A percentile compares a stretch with the other conserved stretches of the same genome.
Evolutionary conservation across 2,888 invertebrate species (phyloP).

Genomic region (Drosophila stalkeri): DNA sequence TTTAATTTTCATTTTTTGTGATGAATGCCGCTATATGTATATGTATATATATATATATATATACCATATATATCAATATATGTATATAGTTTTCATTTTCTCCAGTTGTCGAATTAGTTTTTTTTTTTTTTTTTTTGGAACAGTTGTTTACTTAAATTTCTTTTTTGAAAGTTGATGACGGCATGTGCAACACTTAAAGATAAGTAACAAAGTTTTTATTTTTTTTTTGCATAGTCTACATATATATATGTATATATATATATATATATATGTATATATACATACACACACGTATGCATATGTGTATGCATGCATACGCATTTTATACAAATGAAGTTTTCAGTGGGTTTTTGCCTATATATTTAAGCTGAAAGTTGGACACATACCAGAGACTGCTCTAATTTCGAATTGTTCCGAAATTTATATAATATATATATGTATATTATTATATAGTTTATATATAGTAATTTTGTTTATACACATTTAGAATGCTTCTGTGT

Average conservation of each 20-base stretch:
- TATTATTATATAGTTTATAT: constrained; percentile 13
- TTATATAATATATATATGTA: constrained; percentile 19
- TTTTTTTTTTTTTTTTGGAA: constrained; percentile 25
- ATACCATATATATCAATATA: constrained; percentile 18
- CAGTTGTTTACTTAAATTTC: constrained; percentile 36
- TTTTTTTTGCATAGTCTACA: constrained; percentile 42
- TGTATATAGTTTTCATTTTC: constrained; percentile 25
- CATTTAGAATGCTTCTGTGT: constrained; percentile 41
- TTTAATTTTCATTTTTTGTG: constrained; percentile 19
- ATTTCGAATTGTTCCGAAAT: constrained; percentile 34
- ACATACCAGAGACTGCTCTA: constrained; percentile 43
- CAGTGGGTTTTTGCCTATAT: constrained; percentile 41
- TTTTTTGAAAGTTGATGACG: constrained; percentile 57
- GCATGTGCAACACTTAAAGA: constrained; percentile 80
- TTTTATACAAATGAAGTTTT: constrained; percentile 40
- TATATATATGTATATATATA: constrained; percentile 9
- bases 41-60: constrained; percentile 21
- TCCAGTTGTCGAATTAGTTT: constrained; percentile 32
- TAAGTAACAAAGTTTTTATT: constrained; percentile 67
- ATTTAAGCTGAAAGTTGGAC: constrained; percentile 45
- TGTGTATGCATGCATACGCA: background rate
- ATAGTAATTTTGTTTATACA: constrained; percentile 51
- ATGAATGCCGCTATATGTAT: constrained; percentile 40
- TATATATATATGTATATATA: constrained; percentile 18
- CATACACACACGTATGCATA: background rate